phyloP scores from a whole-genome alignment of 2,113 vertebrate species.

The Lepus europaeus region DNA sequence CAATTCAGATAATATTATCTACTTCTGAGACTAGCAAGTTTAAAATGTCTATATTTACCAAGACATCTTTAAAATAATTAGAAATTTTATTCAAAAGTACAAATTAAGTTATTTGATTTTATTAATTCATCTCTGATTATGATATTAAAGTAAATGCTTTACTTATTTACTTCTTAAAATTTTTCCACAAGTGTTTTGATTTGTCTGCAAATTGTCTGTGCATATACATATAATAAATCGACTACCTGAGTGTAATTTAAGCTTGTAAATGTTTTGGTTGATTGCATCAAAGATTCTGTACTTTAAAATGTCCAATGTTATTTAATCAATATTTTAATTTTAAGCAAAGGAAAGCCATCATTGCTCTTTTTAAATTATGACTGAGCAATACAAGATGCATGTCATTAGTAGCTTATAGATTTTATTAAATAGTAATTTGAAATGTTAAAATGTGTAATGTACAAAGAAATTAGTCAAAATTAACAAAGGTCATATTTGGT shows the following conservation, averaged over 20 bases:
- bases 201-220: background rate
- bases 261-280: background rate
- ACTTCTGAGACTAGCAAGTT: background rate
- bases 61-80: conserved; percentile 37
- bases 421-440: conserved; percentile 22
- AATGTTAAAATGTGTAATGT: background rate
- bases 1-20: background rate
- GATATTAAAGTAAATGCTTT: background rate
- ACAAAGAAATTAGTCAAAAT: background rate
- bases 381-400: background rate
- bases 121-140: background rate
- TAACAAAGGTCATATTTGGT: background rate
- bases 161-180: background rate
- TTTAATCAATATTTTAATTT: conserved; percentile 15
- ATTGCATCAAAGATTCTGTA: background rate
- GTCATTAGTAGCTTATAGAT: background rate
- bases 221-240: background rate
- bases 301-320: background rate
- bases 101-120: conserved; percentile 28
- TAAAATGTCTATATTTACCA: background rate
- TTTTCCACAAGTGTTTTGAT: background rate
- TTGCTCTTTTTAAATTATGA: background rate
- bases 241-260: background rate
- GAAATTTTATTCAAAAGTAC: background rate
- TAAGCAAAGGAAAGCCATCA: background rate